phyloP scores from a whole-genome alignment of 2,797 vertebrate species.

The Chaetodon trifasciatus region DNA sequence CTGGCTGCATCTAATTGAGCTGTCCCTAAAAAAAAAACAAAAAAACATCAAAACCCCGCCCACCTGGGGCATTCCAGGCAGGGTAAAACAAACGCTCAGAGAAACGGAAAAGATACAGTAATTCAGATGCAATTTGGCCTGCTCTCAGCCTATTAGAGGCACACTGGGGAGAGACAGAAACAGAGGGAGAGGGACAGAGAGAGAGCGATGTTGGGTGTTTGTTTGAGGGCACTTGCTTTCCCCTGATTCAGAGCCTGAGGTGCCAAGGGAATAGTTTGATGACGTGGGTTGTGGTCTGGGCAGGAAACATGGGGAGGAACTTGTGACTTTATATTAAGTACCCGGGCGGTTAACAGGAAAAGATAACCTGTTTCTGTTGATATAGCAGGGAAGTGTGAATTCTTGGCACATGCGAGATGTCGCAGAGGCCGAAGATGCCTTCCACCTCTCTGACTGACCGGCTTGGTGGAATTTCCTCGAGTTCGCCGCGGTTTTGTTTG shows the following conservation, averaged over 20 bases:
- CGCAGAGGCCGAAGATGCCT: constrained; percentile 42
- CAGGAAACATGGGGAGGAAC: constrained; percentile 85
- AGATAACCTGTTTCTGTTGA: constrained; percentile 81
- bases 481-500: constrained; percentile 63
- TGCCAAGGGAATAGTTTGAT: constrained; percentile 76
- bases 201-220: constrained; percentile 69
- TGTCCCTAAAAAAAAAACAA: background rate
- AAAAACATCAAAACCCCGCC: constrained; percentile 51
- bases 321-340: constrained; percentile 87
- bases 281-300: constrained; percentile 84
- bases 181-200: constrained; percentile 27
- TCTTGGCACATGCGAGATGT: constrained; percentile 68
- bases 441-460: constrained; percentile 59
- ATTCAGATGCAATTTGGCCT: constrained; percentile 44
- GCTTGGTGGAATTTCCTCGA: constrained; percentile 72
- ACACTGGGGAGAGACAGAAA: constrained; percentile 18
- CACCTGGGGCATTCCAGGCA: constrained; percentile 45
- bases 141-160: constrained; percentile 21
- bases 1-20: constrained; percentile 39
- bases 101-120: constrained; percentile 21
- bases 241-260: constrained; percentile 53
- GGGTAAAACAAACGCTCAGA: constrained; percentile 47
- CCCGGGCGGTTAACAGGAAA: constrained; percentile 84
- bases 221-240: constrained; percentile 74
- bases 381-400: constrained; percentile 79